Base-by-base conservation (phyloP, 2,888 invertebrate genomes). In the Drymonia ruficornis region DNA sequence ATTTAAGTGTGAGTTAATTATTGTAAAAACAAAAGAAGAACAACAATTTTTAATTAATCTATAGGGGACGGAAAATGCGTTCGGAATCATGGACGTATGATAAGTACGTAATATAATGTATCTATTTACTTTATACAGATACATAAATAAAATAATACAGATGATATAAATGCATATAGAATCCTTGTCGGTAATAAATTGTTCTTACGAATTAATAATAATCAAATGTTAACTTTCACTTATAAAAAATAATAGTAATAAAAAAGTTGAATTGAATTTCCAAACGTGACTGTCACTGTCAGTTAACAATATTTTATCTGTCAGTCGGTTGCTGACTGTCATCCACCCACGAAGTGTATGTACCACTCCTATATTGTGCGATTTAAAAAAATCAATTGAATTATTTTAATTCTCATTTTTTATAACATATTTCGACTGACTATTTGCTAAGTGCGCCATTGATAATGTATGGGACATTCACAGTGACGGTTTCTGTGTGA, bases 301-400 rank as follows among this genome's bases (percentile, higher is more conserved):
- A 34, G 9, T 34, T 8, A 34, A 13, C 12, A 11, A 9, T 1
- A 13, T 11, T 34, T 11, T 34, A 11, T 13, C 12, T 34, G 34
- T 34, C 34, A 34, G 50, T 45, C 52, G 53, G 38, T 46, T 51
- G 47, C 4, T 6, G 7, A 23, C 23, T 23, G 48, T 34, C 45
- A 56, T 47, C 56, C 49, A 56, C 7, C 23, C 23, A 0, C 23
- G n/a, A n/a, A 23, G 23, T 58, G 56, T 62, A 58, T 53, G 56
- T 61, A 73, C 74, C 74, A 74, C 76, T 76, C 75, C 76, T 76
- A 64, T 49, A 4, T 23, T 23, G 23, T 23, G 23, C 23, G 7
- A 23, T 23, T 23, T 23, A 46, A 49, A 54, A n/a, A 58, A 46
- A 61, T 64, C 50, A 49, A 53, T 57, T 60, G 53, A 45, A 53